Evolutionary conservation across 2,113 vertebrate genomes (phyloP).

Genomic region (Tympanuchus pallidicinctus): DNA sequence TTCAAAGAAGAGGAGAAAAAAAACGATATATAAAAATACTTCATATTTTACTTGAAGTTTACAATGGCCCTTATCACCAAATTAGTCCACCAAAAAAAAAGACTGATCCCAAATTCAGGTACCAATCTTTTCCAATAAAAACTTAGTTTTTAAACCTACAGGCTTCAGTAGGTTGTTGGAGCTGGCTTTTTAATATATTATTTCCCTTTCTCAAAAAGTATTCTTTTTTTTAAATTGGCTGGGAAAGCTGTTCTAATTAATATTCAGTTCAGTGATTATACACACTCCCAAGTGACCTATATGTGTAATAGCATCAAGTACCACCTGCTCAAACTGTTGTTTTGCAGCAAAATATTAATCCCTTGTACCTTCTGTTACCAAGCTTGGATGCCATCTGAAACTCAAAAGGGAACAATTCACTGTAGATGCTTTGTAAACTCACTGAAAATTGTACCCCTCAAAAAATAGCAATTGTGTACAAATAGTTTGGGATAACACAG

Average conservation of each 20-base stretch:
- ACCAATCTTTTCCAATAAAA: background rate
- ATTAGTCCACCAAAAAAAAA: background rate
- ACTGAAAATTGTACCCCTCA: background rate
- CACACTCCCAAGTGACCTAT: slow-evolving; percentile 63
- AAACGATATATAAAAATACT: background rate
- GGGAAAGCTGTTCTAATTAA: slow-evolving; percentile 63
- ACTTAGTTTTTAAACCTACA: background rate
- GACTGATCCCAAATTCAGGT: fast-evolving
- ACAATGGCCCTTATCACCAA: background rate
- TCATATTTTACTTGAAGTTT: background rate
- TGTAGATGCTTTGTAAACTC: slow-evolving; percentile 49
- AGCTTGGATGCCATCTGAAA: slow-evolving; percentile 57
- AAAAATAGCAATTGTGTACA: background rate
- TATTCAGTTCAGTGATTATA: slow-evolving; percentile 66
- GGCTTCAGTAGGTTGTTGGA: background rate
- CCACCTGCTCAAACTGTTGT: slow-evolving; percentile 70
- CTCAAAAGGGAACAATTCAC: slow-evolving; percentile 36
- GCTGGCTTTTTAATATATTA: background rate
- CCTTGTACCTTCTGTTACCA: slow-evolving; percentile 53
- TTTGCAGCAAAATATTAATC: slow-evolving; percentile 58
- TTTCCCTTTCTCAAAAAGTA: background rate
- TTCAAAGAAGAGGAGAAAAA: background rate
- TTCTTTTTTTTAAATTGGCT: background rate
- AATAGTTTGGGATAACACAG: background rate
- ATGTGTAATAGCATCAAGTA: slow-evolving; percentile 62